Conservation (phyloP, 2,113 vertebrate genomes). For the Sakesphorus luctuosus region DNA sequence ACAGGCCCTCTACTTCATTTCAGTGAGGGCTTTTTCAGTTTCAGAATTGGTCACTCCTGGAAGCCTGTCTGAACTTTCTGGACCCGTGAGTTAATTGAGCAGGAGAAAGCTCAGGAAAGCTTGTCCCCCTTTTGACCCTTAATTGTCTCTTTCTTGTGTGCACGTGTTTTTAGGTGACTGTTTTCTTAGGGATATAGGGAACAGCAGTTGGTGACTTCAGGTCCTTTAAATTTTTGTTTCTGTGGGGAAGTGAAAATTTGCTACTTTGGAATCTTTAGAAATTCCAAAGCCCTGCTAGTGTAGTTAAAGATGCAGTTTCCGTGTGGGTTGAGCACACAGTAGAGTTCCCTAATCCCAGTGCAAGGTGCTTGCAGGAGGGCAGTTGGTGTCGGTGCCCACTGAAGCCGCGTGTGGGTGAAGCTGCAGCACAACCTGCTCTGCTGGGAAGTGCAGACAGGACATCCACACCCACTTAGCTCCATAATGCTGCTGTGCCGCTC, state of each 20-base stretch:
- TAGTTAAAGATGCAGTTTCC: background rate
- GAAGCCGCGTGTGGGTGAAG: background rate
- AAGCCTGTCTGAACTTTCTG: background rate
- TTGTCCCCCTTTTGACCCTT: background rate
- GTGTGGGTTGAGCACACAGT: background rate
- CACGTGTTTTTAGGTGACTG: background rate
- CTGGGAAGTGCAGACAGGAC: background rate
- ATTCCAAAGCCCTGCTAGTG: background rate
- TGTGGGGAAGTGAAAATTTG: background rate
- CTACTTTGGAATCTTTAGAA: background rate
- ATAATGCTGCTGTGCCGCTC: background rate
- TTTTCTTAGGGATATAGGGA: background rate
- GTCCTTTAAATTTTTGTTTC: background rate
- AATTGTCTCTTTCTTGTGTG: background rate
- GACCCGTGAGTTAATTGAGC: background rate
- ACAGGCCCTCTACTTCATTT: background rate
- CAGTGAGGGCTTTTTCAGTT: background rate
- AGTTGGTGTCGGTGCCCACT: accelerated
- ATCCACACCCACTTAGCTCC: background rate
- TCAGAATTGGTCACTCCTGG: background rate
- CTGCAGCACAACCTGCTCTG: background rate
- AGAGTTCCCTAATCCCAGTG: background rate
- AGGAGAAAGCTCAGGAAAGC: background rate
- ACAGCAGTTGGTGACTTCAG: background rate
- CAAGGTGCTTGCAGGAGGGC: background rate